These are phyloP conservation scores for Perognathus longimembris DNA, from an alignment of 2,113 vertebrate genomes.

Conservation along the genomic window DNA sequence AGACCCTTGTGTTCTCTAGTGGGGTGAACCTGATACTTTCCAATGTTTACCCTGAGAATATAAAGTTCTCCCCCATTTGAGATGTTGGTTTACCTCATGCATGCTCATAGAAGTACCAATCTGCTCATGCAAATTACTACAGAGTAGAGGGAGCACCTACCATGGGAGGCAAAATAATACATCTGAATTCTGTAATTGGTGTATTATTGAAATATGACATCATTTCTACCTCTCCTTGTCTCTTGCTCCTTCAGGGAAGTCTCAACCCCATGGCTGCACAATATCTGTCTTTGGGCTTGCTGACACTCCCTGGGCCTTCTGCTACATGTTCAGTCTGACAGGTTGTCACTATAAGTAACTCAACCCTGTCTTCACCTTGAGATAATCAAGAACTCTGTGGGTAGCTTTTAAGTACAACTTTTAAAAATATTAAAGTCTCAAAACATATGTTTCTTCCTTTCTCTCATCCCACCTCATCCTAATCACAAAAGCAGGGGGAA, in stretches of 20 bases:
- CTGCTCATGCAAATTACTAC: not conserved
- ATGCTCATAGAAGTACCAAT: constrained; percentile 1
- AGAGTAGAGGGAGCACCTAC: not conserved
- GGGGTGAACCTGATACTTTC: constrained; percentile 64
- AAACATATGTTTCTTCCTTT: constrained; percentile 64
- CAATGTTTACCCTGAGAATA: constrained; percentile 61
- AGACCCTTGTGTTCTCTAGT: constrained; percentile 54
- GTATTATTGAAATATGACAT: not conserved
- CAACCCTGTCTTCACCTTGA: constrained; percentile 67
- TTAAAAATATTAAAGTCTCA: constrained; percentile 58
- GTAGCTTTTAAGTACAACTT: constrained; percentile 66
- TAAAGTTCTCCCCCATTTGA: constrained; percentile 47
- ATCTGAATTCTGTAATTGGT: not conserved
- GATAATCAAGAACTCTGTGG: constrained; percentile 56
- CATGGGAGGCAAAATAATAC: not conserved
- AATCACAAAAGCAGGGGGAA: constrained; percentile 47
- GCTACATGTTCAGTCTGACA: constrained; percentile 54
- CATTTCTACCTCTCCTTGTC: fast-evolving
- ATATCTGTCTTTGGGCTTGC: not conserved
- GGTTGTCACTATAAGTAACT: constrained; percentile 59
- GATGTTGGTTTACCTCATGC: constrained; percentile 42
- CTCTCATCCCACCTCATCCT: not conserved
- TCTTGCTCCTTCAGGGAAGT: not conserved
- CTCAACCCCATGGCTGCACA: not conserved
- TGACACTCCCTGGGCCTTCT: constrained; percentile 50